Conservation (phyloP, 2,888 invertebrate species). For the Drosophila sordidula region DNA sequence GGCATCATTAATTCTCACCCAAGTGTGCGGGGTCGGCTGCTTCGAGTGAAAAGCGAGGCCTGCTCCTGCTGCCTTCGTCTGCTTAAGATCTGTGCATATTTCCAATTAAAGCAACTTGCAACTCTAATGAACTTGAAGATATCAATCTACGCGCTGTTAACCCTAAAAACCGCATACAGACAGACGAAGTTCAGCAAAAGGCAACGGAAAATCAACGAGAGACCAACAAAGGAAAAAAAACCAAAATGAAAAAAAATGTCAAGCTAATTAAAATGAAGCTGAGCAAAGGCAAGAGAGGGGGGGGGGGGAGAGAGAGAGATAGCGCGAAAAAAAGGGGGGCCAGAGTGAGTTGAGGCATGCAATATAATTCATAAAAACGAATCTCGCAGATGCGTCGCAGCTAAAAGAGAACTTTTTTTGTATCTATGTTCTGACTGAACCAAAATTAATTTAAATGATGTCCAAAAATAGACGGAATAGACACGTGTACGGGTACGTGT, state of each 20-base stretch:
- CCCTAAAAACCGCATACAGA: constrained; percentile 65
- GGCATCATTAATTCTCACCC: constrained; percentile 79
- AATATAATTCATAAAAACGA: constrained; percentile 52
- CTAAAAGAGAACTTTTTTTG: constrained; percentile 15
- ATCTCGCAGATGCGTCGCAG: constrained; percentile 20
- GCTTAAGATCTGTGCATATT: constrained; percentile 65
- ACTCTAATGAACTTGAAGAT: constrained; percentile 81
- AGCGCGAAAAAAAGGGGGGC: constrained; percentile 6
- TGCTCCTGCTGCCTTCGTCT: background rate
- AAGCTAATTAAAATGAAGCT: constrained; percentile 74
- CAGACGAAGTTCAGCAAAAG: constrained; percentile 31
- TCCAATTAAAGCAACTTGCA: constrained; percentile 78
- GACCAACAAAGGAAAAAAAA: constrained; percentile 13
- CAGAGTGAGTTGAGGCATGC: constrained; percentile 36
- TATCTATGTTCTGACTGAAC: constrained; percentile 24
- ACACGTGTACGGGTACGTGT: constrained; percentile 25
- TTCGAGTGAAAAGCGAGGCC: background rate
- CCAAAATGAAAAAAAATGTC: constrained; percentile 56
- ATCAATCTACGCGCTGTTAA: constrained; percentile 81
- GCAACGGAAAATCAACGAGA: constrained; percentile 16
- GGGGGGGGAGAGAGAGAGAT: too few relatives aligned
- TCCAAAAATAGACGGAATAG: constrained; percentile 46
- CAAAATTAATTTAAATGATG: constrained; percentile 69
- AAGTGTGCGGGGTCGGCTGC: constrained; percentile 58
- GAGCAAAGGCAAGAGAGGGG: constrained; percentile 1